Conservation (phyloP, 2,888 invertebrate genomes). For the Nephrotoma flavescens region DNA sequence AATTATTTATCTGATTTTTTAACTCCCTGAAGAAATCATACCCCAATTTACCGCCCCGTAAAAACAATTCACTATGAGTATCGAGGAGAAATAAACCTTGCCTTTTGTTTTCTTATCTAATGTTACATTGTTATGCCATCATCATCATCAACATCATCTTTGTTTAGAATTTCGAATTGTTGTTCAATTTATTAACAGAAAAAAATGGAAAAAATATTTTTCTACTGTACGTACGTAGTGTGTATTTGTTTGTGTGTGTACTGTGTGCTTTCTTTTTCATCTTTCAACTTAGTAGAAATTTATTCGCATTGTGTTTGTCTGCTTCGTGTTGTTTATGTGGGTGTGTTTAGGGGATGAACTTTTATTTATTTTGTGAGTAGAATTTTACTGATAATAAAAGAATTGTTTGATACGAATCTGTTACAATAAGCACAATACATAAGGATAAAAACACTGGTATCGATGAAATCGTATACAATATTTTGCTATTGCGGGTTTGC, state of each 20-base stretch:
- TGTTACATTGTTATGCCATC: background rate
- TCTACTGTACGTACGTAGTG: background rate
- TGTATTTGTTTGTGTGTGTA: background rate
- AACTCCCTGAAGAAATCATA: background rate
- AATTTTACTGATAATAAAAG: background rate
- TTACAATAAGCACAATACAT: background rate
- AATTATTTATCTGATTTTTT: background rate
- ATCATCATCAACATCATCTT: background rate
- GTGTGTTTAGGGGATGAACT: background rate
- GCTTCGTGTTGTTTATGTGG: background rate
- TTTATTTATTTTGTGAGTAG: background rate
- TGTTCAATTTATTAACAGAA: background rate
- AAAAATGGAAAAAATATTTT: background rate
- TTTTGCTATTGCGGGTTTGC: background rate
- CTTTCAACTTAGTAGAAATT: background rate
- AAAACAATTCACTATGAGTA: background rate
- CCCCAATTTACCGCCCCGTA: background rate
- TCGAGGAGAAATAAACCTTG: background rate
- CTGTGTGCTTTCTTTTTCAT: background rate
- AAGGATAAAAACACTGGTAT: background rate
- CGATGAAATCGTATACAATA: background rate
- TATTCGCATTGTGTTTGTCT: background rate
- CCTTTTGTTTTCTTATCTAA: background rate
- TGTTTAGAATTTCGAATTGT: background rate
- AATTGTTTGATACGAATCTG: background rate